Percentiles rank a stretch among this genome's conserved stretches.
Conservation (phyloP, 1,140 invertebrate genomes). For the Ceratosolen fusciceps region DNA sequence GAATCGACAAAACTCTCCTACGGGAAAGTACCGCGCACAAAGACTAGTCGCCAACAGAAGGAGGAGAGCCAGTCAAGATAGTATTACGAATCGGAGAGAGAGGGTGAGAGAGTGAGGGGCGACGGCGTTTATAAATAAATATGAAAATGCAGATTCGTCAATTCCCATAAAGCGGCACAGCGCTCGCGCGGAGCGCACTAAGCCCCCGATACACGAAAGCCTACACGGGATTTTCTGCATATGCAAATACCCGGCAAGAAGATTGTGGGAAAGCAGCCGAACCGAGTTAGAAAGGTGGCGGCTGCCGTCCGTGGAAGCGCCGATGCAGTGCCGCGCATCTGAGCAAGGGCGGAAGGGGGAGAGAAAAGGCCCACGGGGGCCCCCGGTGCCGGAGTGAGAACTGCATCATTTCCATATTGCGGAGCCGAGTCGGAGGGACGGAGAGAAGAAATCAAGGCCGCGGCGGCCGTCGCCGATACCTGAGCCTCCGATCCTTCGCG, state of each 20-base stretch:
- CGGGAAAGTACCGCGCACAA: not conserved
- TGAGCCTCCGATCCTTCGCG: not conserved
- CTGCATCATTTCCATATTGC: constrained; percentile 47
- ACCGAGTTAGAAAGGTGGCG: constrained; percentile 44
- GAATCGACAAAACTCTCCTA: not conserved
- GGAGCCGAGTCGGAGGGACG: constrained; percentile 10
- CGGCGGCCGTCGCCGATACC: too few species aligned
- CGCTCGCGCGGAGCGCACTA: not conserved
- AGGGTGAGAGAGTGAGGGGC: too few species aligned
- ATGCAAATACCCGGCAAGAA: constrained; percentile 38
- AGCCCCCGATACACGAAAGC: not conserved
- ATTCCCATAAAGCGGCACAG: constrained; percentile 11
- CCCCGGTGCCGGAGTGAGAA: not conserved
- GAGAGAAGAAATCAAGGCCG: constrained; percentile 59
- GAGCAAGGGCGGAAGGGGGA: constrained; percentile 16
- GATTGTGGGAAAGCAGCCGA: constrained; percentile 40
- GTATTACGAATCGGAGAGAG: not conserved
- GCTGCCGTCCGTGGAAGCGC: constrained; percentile 49
- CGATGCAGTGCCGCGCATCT: not conserved
- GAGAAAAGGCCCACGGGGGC: constrained; percentile 49
- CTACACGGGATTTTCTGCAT: constrained; percentile 39
- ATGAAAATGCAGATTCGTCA: constrained; percentile 41
- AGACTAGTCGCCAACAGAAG: not conserved
- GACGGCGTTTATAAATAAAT: constrained; percentile 33
- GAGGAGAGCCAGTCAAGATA: not conserved